These are phyloP conservation scores for Seriola rivoliana DNA, from an alignment of 2,113 vertebrate species.

Conservation along the genomic window DNA sequence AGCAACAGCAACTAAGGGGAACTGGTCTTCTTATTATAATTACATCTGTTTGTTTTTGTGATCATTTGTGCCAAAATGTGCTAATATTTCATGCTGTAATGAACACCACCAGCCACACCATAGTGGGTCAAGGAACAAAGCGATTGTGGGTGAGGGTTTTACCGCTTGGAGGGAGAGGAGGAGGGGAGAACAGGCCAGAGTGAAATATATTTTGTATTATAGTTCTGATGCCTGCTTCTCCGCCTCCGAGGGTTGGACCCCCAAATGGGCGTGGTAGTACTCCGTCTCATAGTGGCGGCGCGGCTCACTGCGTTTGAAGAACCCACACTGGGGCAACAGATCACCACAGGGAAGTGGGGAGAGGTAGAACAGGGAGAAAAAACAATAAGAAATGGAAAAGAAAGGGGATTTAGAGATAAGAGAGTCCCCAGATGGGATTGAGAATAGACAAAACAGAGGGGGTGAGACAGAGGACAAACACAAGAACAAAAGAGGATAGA, in stretches of 20 bases:
- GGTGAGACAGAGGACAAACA: constrained; percentile 41
- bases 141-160: constrained; percentile 43
- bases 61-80: background rate
- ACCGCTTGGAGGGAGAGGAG: constrained; percentile 74
- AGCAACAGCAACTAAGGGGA: background rate
- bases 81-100: constrained; percentile 24
- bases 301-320: constrained; percentile 89
- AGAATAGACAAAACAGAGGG: constrained; percentile 39
- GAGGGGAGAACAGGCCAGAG: constrained; percentile 80
- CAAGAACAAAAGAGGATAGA: constrained; percentile 35
- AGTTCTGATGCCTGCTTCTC: constrained; percentile 87
- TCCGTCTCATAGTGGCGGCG: constrained; percentile 87
- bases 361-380: background rate
- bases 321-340: constrained; percentile 88
- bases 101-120: constrained; percentile 63
- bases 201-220: constrained; percentile 69
- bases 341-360: constrained; percentile 8
- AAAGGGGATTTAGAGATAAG: constrained; percentile 34
- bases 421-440: constrained; percentile 17
- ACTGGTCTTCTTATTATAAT: background rate
- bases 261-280: constrained; percentile 90
- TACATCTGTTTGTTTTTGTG: background rate
- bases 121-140: constrained; percentile 35
- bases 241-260: constrained; percentile 90
- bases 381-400: constrained; percentile 33